Base-by-base conservation (phyloP, 30 jellyfish, hydroid and myxozoan genomes). In the Aurelia sp. region DNA sequence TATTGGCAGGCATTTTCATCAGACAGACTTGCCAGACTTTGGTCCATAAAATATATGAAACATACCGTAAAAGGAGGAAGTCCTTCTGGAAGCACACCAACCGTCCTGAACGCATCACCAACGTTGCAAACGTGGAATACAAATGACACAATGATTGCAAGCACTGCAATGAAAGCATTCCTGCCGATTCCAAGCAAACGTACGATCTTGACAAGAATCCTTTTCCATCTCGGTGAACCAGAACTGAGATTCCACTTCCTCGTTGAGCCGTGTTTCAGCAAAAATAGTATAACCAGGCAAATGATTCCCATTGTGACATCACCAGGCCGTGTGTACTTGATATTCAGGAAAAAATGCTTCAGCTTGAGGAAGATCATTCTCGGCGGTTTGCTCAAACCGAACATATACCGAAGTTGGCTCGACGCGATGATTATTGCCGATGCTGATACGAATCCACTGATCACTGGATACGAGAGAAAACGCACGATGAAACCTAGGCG, bases 371-470 rank as follows among this genome's bases (percentile, higher is more conserved):
- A 57, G n/a, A 76, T 41, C 61, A 53, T 67, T 38, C 96, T 67
- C 55, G 97, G 92, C 18, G 87, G 51, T 21, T 85, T 75, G 20
- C 83, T 60, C 17, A 84, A 59, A 17, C 98, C 98, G 69, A 93
- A 88, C 78, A 93, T 44, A 13, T 44, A 88, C 58, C 78, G 80
- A 22, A 93, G 91, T 71, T 93, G 98, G 59, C 94, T 76, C 30
- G 65, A 67, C 4, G 94, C 40, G 35, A 89, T 89, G 30, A 79
- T 73, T 10, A 93, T 63, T 21, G 98, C 88, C 74, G 96, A 76
- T 11, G 98, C 97, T n/a, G 98, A 88, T 0, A 93, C 91, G 87
- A 93, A 88, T 17, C 94, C 98, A 67, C 97, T 78, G 72, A 88
- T 79, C 59, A 93, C 98, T 19, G 96, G 93, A 88, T 44, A 61